Base-by-base conservation (phyloP, 2,888 invertebrate species). In the Heliconius cydno region DNA sequence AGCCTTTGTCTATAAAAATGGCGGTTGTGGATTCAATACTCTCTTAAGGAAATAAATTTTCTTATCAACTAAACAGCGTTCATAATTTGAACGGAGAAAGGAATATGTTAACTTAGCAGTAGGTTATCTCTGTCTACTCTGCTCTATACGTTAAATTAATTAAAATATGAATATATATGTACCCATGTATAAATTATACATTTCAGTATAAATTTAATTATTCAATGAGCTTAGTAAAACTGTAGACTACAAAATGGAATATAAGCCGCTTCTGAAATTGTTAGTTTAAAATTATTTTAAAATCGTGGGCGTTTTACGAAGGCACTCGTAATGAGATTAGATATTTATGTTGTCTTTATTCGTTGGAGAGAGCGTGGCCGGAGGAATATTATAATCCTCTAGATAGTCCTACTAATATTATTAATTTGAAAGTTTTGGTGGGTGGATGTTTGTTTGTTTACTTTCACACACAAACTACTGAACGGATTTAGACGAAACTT, bases 231-330 rank as follows among this genome's bases (percentile, higher is more conserved):
- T 15, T 46, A 46, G 15, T 22, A 30, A 71, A 10, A 30, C 71
- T 5, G 30, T 71, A 30, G 28, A 30, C 52, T 46, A 46, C 30
- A 30, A 34, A 73, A 73, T 34, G 30, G 30, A 30, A 72, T 73
- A 52, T 30, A 19, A 71, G 28, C 22, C 28, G 52, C 46, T 28
- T 1, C 30, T 30, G 15, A 52, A 52, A 52, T 52, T 68, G 68
- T 72, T 72, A 57, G 12, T 30, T 57, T 12, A 22, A 72, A 72
- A 57, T 72, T 30, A n/a, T n/a, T n/a, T n/a, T 60, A 60, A 22
- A n/a, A n/a, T n/a, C 10, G 71, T 74, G 34, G 63, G 38, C 74
- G 74, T 74, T 38, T 60, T 34, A 60, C 74, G 38, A n/a, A 38
- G 38, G 12, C 57, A 30, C 25, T 22, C 73, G 34, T 57, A 73